Evolutionary conservation across 2,888 invertebrate species (phyloP).

Genomic region (Leptopilina drosophilae): DNA sequence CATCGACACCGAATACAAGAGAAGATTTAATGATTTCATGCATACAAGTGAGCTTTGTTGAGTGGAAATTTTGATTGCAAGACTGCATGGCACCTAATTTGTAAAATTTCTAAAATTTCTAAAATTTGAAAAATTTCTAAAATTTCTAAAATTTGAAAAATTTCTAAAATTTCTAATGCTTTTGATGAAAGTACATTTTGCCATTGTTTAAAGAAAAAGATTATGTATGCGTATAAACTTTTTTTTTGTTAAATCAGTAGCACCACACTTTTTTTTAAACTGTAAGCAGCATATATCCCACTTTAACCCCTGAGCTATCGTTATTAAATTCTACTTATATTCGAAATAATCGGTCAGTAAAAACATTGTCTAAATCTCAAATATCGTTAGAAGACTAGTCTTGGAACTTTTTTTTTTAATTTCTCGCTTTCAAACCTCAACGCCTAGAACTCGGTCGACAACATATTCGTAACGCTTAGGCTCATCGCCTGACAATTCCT

Average conservation of each 20-base stretch:
- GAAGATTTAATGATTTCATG: not conserved
- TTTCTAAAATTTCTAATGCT: too few species aligned
- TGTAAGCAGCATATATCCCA: constrained; percentile 1
- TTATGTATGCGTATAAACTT: not conserved
- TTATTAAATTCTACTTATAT: constrained; percentile 12
- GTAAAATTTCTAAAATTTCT: not conserved
- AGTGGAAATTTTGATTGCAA: too few species aligned
- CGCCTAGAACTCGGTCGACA: constrained; percentile 89
- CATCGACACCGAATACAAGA: not conserved
- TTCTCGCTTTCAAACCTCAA: constrained; percentile 83
- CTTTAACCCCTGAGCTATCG: constrained; percentile 14
- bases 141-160: too few species aligned
- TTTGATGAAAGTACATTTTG: not conserved
- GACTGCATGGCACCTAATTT: constrained; percentile 28
- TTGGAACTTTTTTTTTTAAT: not conserved
- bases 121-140: too few species aligned
- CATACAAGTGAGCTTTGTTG: not conserved
- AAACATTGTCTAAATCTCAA: not conserved
- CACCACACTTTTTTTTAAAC: constrained; percentile 3
- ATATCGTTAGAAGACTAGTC: constrained; percentile 23
- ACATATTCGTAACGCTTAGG: constrained; percentile 87
- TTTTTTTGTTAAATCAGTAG: constrained; percentile 8
- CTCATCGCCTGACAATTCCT: constrained; percentile 74
- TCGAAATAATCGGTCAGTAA: constrained; percentile 15
- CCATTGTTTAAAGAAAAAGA: not conserved